Evolutionary conservation across 2,113 vertebrate genomes (phyloP).

Genomic region (Oryzias woworae): DNA sequence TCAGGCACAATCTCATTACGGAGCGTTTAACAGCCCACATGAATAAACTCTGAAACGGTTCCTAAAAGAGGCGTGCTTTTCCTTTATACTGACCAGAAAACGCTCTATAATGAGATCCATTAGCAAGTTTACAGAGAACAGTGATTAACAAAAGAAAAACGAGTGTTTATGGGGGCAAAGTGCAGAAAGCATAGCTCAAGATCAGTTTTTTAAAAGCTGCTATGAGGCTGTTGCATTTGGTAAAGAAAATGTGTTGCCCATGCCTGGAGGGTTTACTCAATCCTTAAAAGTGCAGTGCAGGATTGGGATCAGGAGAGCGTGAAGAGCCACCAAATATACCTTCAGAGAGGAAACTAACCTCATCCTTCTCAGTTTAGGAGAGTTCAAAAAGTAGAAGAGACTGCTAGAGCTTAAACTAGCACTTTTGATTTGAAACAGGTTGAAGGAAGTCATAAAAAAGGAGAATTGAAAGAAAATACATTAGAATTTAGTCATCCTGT

Average conservation of each 20-base stretch:
- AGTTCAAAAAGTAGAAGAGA: conserved; percentile 76
- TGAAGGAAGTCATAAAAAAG: conserved; percentile 32
- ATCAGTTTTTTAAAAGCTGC: conserved; percentile 4
- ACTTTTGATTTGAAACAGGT: conserved; percentile 70
- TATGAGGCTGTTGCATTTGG: conserved; percentile 2
- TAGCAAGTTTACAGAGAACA: neutral
- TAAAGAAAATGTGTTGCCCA: neutral
- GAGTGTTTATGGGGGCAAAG: conserved; percentile 3
- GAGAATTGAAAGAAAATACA: conserved; percentile 43
- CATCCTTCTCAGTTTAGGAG: conserved; percentile 76
- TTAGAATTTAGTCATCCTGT: conserved; percentile 22
- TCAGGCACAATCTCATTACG: conserved; percentile 1
- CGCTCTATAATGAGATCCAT: conserved; percentile 4
- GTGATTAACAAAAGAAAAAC: neutral
- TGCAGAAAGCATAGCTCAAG: conserved; percentile 7
- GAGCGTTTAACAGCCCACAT: neutral
- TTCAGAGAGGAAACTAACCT: conserved; percentile 71
- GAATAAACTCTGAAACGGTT: neutral
- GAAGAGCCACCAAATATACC: conserved; percentile 25
- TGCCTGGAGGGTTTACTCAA: conserved; percentile 23
- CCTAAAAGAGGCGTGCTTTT: neutral
- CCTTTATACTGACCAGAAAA: neutral
- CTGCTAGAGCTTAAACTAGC: conserved; percentile 78
- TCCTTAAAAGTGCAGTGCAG: conserved; percentile 33
- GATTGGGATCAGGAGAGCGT: conserved; percentile 19